These are phyloP conservation scores for Numenius arquata DNA, from an alignment of 2,113 vertebrate genomes.

Conservation along the genomic window DNA sequence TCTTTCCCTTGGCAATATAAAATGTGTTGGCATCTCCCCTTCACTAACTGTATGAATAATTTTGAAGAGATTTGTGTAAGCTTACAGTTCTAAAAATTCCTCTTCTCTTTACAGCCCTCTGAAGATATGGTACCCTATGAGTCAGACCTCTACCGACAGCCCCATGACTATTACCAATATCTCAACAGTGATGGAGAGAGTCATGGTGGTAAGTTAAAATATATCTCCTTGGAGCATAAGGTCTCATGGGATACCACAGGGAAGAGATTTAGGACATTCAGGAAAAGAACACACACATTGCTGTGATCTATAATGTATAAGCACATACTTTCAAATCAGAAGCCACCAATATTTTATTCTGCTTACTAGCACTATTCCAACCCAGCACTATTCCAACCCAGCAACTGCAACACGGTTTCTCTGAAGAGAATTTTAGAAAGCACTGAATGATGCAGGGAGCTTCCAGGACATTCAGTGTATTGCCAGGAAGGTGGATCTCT, in stretches of 20 bases:
- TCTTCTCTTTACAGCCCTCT: conserved; percentile 78
- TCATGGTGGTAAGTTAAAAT: conserved; percentile 85
- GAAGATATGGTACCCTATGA: conserved; percentile 93
- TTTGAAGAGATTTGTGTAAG: conserved; percentile 6
- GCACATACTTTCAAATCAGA: neutral
- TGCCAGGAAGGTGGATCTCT: neutral
- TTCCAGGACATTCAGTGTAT: neutral
- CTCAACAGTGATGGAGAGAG: conserved; percentile 89
- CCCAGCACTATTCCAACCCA: neutral
- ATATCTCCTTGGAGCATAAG: neutral
- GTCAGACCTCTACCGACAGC: conserved; percentile 88
- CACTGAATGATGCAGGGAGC: neutral
- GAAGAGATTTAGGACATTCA: neutral
- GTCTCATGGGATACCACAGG: neutral
- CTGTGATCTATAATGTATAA: neutral
- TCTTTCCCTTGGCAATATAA: neutral
- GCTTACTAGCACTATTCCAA: neutral
- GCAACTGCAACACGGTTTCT: neutral
- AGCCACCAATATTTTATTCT: neutral
- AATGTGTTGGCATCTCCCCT: neutral
- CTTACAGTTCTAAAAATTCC: conserved; percentile 33
- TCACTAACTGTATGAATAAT: neutral
- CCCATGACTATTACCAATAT: conserved; percentile 90
- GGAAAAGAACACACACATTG: neutral
- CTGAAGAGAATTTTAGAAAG: neutral